phyloP scores from a whole-genome alignment of 2,797 vertebrate genomes.

The Okamejei kenojei region DNA sequence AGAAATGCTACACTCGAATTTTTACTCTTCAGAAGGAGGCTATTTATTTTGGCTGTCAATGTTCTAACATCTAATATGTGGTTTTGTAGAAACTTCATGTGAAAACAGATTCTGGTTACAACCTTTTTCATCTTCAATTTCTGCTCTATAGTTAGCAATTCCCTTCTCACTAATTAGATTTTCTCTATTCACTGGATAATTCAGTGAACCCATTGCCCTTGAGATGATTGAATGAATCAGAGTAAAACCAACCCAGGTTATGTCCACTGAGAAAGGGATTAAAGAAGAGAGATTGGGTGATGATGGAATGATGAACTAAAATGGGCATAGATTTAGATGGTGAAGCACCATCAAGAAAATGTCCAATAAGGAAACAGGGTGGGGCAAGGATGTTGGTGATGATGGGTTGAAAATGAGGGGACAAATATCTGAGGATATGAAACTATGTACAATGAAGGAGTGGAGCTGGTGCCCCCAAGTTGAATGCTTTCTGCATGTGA shows the following conservation, averaged over 20 bases:
- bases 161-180: neutral
- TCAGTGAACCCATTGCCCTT: neutral
- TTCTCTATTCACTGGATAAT: neutral
- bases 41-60: neutral
- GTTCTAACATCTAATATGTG: neutral
- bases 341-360: neutral
- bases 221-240: neutral
- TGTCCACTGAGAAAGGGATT: neutral
- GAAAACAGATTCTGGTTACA: neutral
- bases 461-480: no score
- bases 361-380: neutral
- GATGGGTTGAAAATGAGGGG: neutral
- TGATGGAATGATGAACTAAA: neutral
- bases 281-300: neutral
- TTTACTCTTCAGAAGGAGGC: neutral
- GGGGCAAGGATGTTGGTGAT: neutral
- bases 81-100: neutral
- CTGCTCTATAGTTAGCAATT: neutral
- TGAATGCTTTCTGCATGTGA: no score
- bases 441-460: no score
- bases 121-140: neutral
- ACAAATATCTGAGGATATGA: neutral
- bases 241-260: neutral
- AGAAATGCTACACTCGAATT: neutral
- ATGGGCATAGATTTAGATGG: neutral